These are phyloP conservation scores for Dilophus febrilis DNA, from an alignment of 2,888 invertebrate species.

Conservation along the genomic window DNA sequence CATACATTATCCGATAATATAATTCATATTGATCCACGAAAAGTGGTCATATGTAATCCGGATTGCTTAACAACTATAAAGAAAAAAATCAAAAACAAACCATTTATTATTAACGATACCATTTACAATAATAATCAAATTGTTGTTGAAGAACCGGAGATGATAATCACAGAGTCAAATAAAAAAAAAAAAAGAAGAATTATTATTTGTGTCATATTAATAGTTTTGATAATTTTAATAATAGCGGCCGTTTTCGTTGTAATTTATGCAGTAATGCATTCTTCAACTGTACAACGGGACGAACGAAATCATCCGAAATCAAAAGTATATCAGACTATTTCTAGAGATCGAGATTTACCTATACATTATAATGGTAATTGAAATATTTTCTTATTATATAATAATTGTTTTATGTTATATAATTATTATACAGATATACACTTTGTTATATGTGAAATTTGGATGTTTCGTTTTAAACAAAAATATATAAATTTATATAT, in stretches of 20 bases:
- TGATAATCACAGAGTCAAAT: constrained; percentile 39
- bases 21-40: too few species aligned
- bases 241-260: constrained; percentile 58
- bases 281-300: constrained; percentile 44
- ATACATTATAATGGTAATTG: constrained; percentile 28
- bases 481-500: too few species aligned
- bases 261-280: constrained; percentile 58
- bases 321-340: constrained; percentile 48
- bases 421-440: too few species aligned
- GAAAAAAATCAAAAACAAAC: neutral
- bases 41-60: constrained; percentile 1
- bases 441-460: too few species aligned
- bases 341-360: constrained; percentile 31
- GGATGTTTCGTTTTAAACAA: too few species aligned
- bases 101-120: constrained; percentile 10
- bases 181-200: constrained; percentile 49
- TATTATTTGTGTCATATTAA: constrained; percentile 52
- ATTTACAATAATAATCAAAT: too few species aligned
- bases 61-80: neutral
- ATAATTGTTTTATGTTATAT: too few species aligned
- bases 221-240: constrained; percentile 54
- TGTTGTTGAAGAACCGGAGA: constrained; percentile 26
- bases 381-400: too few species aligned
- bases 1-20: too few species aligned
- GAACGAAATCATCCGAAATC: constrained; percentile 44